These are phyloP conservation scores for Phylloscopus trochilus DNA, from an alignment of 2,113 vertebrate species.

Conservation along the genomic window DNA sequence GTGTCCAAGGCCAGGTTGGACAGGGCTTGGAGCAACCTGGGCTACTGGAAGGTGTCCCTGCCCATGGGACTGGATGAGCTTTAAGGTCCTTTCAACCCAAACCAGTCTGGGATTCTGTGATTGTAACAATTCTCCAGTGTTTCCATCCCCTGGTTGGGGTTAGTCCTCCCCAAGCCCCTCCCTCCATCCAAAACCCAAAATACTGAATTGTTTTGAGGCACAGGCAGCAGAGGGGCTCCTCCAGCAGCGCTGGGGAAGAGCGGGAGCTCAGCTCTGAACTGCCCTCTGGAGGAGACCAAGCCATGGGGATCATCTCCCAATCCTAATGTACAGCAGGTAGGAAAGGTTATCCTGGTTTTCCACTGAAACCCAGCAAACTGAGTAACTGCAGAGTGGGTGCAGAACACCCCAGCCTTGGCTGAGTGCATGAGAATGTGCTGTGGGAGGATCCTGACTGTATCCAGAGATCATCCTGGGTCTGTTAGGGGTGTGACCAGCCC, in stretches of 20 bases:
- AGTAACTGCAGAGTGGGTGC: rapidly evolving
- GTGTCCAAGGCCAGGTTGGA: not conserved
- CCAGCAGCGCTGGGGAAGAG: not conserved
- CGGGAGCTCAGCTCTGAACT: slow-evolving; percentile 23
- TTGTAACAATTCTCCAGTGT: rapidly evolving
- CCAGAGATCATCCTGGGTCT: not conserved
- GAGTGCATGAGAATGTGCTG: rapidly evolving
- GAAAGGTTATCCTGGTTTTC: not conserved
- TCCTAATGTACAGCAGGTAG: not conserved
- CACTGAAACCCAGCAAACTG: rapidly evolving
- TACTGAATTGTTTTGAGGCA: rapidly evolving
- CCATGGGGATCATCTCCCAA: not conserved
- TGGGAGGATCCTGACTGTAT: not conserved
- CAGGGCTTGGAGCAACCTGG: not conserved
- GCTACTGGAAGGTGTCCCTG: not conserved
- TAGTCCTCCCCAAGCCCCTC: not conserved
- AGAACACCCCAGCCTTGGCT: rapidly evolving
- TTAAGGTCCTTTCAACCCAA: not conserved
- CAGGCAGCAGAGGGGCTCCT: not conserved
- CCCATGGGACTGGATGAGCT: rapidly evolving
- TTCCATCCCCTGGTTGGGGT: not conserved
- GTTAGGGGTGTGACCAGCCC: rapidly evolving
- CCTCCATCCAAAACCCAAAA: not conserved
- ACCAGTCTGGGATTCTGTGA: not conserved
- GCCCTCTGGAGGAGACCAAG: slow-evolving; percentile 26